Conservation (phyloP, 37 sponge, comb jelly and placozoan species). For the Hexactinellida sp. region DNA sequence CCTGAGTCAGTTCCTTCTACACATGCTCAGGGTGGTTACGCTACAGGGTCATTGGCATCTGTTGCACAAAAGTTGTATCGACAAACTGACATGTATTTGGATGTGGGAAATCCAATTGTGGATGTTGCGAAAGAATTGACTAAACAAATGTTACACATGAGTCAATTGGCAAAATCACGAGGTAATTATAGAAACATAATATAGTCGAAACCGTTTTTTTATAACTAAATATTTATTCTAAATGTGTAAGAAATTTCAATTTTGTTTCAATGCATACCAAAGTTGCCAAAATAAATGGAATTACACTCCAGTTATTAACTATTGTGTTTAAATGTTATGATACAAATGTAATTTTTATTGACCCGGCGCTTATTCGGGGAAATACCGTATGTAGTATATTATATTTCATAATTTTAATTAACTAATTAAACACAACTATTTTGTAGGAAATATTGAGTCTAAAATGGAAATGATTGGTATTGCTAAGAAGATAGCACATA, state of each 20-base stretch:
- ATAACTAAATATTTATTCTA: too few relatives aligned
- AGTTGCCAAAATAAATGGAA: too few relatives aligned
- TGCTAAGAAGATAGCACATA: constrained; percentile 53
- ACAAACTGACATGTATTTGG: constrained; percentile 41
- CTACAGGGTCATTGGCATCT: neutral
- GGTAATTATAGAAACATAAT: constrained; percentile 9
- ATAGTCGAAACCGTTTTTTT: neutral
- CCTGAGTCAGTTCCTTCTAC: too few relatives aligned
- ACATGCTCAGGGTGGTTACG: neutral
- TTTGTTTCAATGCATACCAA: too few relatives aligned
- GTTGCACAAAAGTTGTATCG: neutral
- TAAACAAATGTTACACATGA: constrained; percentile 64
- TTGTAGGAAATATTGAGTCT: constrained; percentile 22
- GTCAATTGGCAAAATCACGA: constrained; percentile 41
- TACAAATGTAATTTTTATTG: too few relatives aligned
- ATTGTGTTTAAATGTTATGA: neutral
- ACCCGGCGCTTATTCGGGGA: too few relatives aligned
- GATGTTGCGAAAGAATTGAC: constrained; percentile 72
- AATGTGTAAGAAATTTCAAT: too few relatives aligned
- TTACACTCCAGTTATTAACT: too few relatives aligned
- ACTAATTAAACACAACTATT: too few relatives aligned
- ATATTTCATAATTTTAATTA: too few relatives aligned
- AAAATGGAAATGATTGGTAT: constrained; percentile 63
- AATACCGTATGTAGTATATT: too few relatives aligned
- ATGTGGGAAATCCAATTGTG: constrained; percentile 55